Percentiles rank a stretch among this genome's conserved stretches.
Evolutionary conservation across 2,888 invertebrate species (phyloP).

Genomic region (Matsumyia berberina): DNA sequence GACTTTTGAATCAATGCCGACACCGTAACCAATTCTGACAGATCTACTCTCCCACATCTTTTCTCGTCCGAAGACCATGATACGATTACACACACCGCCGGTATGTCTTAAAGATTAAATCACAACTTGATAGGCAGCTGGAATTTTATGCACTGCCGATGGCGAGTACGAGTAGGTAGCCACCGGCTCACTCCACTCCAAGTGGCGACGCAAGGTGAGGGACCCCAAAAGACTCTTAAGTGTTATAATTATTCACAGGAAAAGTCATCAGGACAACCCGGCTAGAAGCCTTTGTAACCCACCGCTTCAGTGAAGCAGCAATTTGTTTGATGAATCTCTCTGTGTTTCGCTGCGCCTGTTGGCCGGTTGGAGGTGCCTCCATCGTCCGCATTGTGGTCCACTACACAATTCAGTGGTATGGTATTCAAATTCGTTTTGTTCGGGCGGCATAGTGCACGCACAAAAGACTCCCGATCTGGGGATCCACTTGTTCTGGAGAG

Average conservation of each 20-base stretch:
- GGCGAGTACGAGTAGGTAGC: constrained; percentile 49
- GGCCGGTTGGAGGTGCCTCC: neutral
- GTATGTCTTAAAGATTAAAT: constrained; percentile 74
- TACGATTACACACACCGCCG: constrained; percentile 72
- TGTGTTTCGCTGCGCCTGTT: neutral
- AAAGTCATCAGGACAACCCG: constrained; percentile 69
- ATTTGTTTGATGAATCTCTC: constrained; percentile 73
- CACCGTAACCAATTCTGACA: constrained; percentile 71
- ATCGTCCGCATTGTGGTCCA: constrained; percentile 57
- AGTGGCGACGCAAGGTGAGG: constrained; percentile 47
- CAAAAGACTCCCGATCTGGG: constrained; percentile 71
- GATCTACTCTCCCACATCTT: constrained; percentile 69
- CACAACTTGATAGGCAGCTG: constrained; percentile 74
- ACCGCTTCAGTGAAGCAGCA: constrained; percentile 72
- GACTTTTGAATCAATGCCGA: constrained; percentile 65
- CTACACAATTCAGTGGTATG: constrained; percentile 45
- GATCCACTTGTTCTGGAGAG: constrained; percentile 74
- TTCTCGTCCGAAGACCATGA: constrained; percentile 43
- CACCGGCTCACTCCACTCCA: constrained; percentile 6
- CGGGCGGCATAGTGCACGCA: constrained; percentile 74
- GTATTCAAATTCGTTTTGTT: constrained; percentile 74
- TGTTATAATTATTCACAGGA: constrained; percentile 76
- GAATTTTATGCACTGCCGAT: constrained; percentile 68
- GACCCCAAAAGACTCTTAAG: constrained; percentile 67
- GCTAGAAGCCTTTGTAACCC: constrained; percentile 67